phyloP scores from a whole-genome alignment of 2,888 invertebrate species.

The Drosophila meridiana region DNA sequence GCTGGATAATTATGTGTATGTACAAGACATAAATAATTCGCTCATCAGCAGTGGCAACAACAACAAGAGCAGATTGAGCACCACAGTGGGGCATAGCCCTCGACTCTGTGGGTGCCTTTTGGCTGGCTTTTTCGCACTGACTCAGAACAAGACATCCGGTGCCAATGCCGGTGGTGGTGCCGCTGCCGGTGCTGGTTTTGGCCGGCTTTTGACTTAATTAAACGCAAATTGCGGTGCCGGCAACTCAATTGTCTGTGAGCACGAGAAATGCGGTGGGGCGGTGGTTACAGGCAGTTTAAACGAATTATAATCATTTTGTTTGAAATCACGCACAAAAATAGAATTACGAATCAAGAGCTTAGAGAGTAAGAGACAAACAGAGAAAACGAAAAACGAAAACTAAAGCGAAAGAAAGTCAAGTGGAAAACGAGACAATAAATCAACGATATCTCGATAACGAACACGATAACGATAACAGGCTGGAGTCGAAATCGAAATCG shows the following conservation, averaged over 20 bases:
- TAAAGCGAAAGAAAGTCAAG: slow-evolving; percentile 35
- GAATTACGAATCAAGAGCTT: slow-evolving; percentile 51
- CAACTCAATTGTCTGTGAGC: slow-evolving; percentile 63
- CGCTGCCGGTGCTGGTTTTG: slow-evolving; percentile 26
- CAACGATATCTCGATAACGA: slow-evolving; percentile 39
- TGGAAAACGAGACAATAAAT: slow-evolving; percentile 52
- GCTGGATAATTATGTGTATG: slow-evolving; percentile 76
- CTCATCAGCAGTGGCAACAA: slow-evolving; percentile 57
- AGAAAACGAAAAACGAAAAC: slow-evolving; percentile 26
- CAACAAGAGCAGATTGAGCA: slow-evolving; percentile 16
- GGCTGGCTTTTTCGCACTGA: slow-evolving; percentile 27
- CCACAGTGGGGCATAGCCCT: slow-evolving; percentile 14
- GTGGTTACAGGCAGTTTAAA: slow-evolving; percentile 23
- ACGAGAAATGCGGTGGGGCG: slow-evolving; percentile 42
- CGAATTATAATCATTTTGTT: slow-evolving; percentile 59
- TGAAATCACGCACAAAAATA: slow-evolving; percentile 71
- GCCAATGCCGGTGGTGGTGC: slow-evolving; percentile 49
- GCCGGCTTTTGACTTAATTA: slow-evolving; percentile 71
- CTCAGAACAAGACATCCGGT: slow-evolving; percentile 74
- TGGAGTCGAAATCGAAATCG: slow-evolving; percentile 32
- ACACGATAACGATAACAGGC: slow-evolving; percentile 40
- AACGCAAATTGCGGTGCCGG: slow-evolving; percentile 75
- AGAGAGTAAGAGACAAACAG: slow-evolving; percentile 8
- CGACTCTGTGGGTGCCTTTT: slow-evolving; percentile 46
- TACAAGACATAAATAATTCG: slow-evolving; percentile 78